phyloP scores from a whole-genome alignment of 2,113 vertebrate species.

The Centrocercus urophasianus region DNA sequence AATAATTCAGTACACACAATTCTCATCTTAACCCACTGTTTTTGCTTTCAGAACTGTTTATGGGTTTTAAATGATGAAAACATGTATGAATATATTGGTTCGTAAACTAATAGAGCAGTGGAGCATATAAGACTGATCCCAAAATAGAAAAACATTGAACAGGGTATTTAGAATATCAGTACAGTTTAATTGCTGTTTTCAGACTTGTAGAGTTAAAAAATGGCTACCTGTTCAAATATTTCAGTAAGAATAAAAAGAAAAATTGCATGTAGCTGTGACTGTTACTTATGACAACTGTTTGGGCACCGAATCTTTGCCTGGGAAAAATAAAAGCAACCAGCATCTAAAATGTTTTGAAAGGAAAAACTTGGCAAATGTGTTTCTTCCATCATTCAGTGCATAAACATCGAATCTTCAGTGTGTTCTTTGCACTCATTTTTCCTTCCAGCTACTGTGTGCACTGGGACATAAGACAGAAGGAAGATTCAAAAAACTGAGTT shows the following conservation, averaged over 20 bases:
- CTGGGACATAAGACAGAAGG: not conserved
- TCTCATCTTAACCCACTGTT: not conserved
- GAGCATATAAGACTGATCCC: not conserved
- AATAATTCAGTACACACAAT: not conserved
- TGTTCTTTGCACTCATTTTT: not conserved
- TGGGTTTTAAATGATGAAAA: not conserved
- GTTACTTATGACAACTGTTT: not conserved
- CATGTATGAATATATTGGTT: not conserved
- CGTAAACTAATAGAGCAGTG: not conserved
- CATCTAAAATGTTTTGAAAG: not conserved
- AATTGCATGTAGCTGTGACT: not conserved
- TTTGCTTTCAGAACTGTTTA: not conserved
- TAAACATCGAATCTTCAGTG: not conserved
- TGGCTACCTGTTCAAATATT: not conserved
- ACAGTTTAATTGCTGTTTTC: slow-evolving; percentile 5
- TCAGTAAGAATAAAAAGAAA: not conserved
- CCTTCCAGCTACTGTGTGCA: not conserved
- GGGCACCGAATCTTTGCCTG: not conserved
- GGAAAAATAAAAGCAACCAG: rapidly evolving
- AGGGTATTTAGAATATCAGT: not conserved
- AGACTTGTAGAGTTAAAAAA: not conserved
- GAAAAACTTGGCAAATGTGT: not conserved
- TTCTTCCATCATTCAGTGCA: not conserved
- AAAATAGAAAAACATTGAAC: not conserved
- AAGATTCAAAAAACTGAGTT: slow-evolving; percentile 4